Evolutionary conservation across 2,888 invertebrate genomes (phyloP), one percentile per base, ranked within the genome.

Genomic region (Teleogryllus oceanicus): DNA sequence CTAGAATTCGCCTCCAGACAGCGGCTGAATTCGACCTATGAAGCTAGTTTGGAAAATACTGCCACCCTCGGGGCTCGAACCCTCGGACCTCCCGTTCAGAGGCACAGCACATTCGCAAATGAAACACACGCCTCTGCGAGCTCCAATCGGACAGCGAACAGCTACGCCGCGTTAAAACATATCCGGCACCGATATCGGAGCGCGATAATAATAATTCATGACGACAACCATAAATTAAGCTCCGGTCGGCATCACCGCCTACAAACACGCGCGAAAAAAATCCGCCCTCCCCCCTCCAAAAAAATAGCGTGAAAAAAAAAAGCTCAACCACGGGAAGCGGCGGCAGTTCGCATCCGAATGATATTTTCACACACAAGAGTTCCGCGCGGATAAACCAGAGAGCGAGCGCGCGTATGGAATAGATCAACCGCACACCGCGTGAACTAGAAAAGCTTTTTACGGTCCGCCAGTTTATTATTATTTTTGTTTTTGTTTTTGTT

Each of bases 131-230:
- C 37, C 37, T 37, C 8, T 8, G 37, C 37, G 37, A 1, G 37
- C 37, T 37, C 37, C 37, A 37, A 37, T 37, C 37, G 37, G 37
- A 8, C 37, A 37, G 37, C 37, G 37, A 37, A 37, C 37, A 37
- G 37, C 37, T 37, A 37, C 37, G 37, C 37, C 37, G 37, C 37
- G 37, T 8, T 37, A 37, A 8, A 37, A 37, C 37, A 37, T 37
- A 37, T 37, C 37, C 37, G 37, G 37, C 37, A 37, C 37, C 37
- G 37, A 37, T 37, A 37, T 37, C 37, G 37, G 8, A 37, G 62
- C 62, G 62, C 62, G 62, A 62, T 62, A 62, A 62, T 62, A 62
- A 62, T 62, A 62, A 62, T 62, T 62, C 62, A 62, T 18, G 62
- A 62, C 62, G 62, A 62, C 62, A 18, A n/a, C 62, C 62, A 62